Conservation (phyloP, 1,140 invertebrate species). For the Lycorma delicatula region DNA sequence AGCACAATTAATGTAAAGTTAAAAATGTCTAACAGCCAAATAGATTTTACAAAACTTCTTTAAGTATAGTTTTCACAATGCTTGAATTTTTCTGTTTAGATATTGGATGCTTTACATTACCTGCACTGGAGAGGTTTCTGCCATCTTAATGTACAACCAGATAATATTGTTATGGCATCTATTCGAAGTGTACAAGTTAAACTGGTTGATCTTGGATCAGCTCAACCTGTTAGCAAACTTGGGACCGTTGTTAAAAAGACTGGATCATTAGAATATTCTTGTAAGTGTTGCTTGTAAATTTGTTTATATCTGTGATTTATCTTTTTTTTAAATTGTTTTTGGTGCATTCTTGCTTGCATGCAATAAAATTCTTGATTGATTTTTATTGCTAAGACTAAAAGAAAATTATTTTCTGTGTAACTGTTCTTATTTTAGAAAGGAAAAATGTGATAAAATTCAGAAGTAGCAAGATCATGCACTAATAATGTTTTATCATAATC, state of each 20-base stretch:
- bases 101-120: constrained; percentile 82
- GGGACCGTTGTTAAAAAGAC: constrained; percentile 58
- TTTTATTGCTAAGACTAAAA: not conserved
- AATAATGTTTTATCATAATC: no score
- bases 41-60: no score
- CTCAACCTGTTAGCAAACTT: constrained; percentile 68
- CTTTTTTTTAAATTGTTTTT: constrained; percentile 3
- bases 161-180: constrained; percentile 91
- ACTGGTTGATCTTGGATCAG: constrained; percentile 82
- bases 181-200: constrained; percentile 81
- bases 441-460: no score
- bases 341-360: no score
- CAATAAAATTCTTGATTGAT: not conserved
- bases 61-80: not conserved
- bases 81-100: constrained; percentile 36
- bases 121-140: constrained; percentile 87
- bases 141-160: constrained; percentile 90
- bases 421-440: no score
- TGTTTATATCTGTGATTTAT: no score
- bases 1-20: no score
- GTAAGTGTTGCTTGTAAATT: no score
- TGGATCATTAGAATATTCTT: constrained; percentile 61
- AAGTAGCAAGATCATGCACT: no score
- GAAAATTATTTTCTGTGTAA: constrained; percentile 6
- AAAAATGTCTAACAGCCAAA: no score